Percentiles rank a stretch among this genome's conserved stretches.
Evolutionary conservation across 1,140 invertebrate species (phyloP).

Genomic region (Conus betulinus): DNA sequence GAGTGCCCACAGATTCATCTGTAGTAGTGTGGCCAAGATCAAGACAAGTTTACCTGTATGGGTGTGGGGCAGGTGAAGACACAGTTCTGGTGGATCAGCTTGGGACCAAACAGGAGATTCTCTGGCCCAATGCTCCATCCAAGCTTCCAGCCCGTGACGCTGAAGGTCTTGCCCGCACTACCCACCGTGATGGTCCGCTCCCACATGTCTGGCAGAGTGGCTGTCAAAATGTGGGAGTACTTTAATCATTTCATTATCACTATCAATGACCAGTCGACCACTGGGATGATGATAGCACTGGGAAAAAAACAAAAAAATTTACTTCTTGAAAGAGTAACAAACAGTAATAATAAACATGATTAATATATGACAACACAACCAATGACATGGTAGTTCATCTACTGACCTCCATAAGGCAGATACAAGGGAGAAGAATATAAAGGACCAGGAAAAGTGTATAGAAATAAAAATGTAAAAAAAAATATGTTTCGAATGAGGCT

Average conservation of each 20-base stretch:
- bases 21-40: too few species aligned
- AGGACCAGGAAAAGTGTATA: too few species aligned
- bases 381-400: too few species aligned
- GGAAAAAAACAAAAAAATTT: too few species aligned
- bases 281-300: background rate
- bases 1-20: too few species aligned
- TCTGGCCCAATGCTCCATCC: slow-evolving; percentile 92
- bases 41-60: slow-evolving; percentile 75
- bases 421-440: too few species aligned
- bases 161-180: slow-evolving; percentile 98
- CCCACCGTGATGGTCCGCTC: slow-evolving; percentile 98
- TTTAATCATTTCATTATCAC: background rate
- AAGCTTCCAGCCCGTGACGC: slow-evolving; percentile 90
- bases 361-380: too few species aligned
- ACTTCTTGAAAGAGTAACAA: too few species aligned
- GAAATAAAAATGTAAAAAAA: too few species aligned
- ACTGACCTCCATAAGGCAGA: too few species aligned
- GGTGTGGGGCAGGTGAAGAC: slow-evolving; percentile 94
- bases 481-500: too few species aligned
- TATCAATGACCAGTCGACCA: background rate
- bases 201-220: slow-evolving; percentile 97
- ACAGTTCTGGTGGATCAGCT: slow-evolving; percentile 95
- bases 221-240: slow-evolving; percentile 69
- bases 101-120: slow-evolving; percentile 79
- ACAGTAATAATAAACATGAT: too few species aligned